A percentile compares a stretch with the other conserved stretches of the same genome.
These are phyloP conservation scores for Chlorocebus sabaeus DNA, from an alignment of 2,113 vertebrate genomes.

Conservation along the genomic window DNA sequence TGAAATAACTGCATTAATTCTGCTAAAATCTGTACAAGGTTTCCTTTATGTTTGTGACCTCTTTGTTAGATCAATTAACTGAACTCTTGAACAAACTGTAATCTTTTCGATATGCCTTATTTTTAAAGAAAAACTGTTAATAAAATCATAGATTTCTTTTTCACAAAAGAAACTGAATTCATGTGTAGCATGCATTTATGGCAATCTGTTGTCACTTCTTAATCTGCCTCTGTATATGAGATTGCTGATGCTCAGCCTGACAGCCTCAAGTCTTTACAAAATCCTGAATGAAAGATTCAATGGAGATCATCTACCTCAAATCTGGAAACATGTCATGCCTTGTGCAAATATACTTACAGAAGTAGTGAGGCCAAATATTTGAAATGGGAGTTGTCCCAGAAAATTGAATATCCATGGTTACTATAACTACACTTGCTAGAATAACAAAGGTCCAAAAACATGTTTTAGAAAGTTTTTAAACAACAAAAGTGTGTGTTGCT, in stretches of 20 bases:
- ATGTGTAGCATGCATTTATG: not conserved
- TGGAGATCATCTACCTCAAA: not conserved
- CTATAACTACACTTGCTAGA: not conserved
- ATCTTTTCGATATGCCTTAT: conserved; percentile 24
- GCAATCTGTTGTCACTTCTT: not conserved
- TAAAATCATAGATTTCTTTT: not conserved
- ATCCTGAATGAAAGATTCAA: not conserved
- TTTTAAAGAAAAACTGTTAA: conserved; percentile 22
- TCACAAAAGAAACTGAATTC: not conserved
- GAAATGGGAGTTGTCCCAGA: not conserved
- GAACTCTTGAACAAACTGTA: not conserved
- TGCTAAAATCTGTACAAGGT: not conserved
- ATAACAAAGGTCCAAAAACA: not conserved
- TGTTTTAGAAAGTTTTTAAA: conserved; percentile 33
- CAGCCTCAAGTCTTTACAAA: not conserved
- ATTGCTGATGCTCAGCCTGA: not conserved
- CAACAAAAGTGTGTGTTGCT: not conserved
- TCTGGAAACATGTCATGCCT: not conserved
- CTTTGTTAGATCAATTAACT: not conserved
- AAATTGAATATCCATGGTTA: not conserved
- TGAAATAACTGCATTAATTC: not conserved
- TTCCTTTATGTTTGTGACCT: not conserved
- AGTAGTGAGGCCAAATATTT: not conserved
- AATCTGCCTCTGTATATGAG: not conserved
- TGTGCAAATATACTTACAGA: not conserved